Conservation (phyloP, 1,140 invertebrate species). For the Eurosta solidaginis region DNA sequence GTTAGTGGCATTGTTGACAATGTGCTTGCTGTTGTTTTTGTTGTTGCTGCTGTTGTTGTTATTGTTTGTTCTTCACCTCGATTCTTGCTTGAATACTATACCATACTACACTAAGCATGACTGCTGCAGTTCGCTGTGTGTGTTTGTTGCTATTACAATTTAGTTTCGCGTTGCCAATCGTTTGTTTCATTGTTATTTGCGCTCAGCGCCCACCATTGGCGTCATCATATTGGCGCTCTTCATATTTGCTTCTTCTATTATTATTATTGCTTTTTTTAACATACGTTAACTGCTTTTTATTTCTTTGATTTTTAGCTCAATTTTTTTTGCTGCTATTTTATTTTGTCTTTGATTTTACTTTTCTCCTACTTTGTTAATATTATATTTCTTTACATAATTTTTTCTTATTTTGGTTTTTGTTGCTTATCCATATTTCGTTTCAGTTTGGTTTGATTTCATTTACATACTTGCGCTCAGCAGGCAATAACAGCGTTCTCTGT, state of each 20-base stretch:
- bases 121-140: not conserved
- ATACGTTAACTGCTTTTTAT: constrained; percentile 25
- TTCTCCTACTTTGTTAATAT: too few species aligned
- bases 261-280: constrained; percentile 15
- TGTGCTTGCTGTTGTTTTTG: not conserved
- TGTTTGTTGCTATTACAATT: not conserved
- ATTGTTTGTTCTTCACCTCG: constrained; percentile 12
- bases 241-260: not conserved
- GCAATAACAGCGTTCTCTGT: not conserved
- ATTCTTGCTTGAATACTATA: constrained; percentile 10
- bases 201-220: constrained; percentile 1
- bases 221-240: not conserved
- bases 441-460: constrained; percentile 3
- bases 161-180: constrained; percentile 19
- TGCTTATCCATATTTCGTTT: constrained; percentile 12
- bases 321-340: not conserved
- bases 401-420: not conserved
- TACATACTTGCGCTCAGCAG: not conserved
- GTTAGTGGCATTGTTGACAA: too few species aligned
- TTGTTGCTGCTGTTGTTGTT: not conserved
- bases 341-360: too few species aligned
- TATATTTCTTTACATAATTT: not conserved
- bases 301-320: not conserved
- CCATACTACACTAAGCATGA: too few species aligned
- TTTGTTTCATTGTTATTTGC: not conserved